A percentile compares a stretch with the other conserved stretches of the same genome.
Conservation (phyloP, 2,888 invertebrate genomes). For the Craniophora ligustri region DNA sequence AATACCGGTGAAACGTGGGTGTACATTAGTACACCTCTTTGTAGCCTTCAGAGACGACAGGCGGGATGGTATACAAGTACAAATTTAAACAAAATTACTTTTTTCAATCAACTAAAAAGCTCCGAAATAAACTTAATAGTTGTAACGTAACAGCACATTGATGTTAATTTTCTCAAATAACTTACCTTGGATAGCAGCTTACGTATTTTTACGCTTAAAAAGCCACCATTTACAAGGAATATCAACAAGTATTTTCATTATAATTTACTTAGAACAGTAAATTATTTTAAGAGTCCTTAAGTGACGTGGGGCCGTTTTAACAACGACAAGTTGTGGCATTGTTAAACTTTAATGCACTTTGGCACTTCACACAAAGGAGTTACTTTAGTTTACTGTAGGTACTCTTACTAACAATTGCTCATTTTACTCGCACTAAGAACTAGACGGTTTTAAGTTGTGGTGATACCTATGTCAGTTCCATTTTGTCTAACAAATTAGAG, state of each 20-base stretch:
- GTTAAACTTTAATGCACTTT: constrained; percentile 66
- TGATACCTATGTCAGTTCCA: neutral
- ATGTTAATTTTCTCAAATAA: too few species aligned
- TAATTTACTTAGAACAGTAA: neutral
- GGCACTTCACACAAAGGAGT: constrained; percentile 47
- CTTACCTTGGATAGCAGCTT: too few species aligned
- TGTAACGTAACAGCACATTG: too few species aligned
- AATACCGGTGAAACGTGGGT: too few species aligned
- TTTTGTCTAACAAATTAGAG: neutral
- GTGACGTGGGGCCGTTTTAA: constrained; percentile 22
- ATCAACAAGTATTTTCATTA: neutral
- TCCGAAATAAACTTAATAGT: too few species aligned
- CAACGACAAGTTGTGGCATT: constrained; percentile 54
- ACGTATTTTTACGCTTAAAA: too few species aligned
- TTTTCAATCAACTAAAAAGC: too few species aligned
- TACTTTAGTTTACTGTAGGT: constrained; percentile 34
- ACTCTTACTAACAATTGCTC: constrained; percentile 36
- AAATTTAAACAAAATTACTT: too few species aligned
- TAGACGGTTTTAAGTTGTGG: constrained; percentile 4
- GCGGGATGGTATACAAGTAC: too few species aligned
- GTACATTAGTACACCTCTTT: too few species aligned
- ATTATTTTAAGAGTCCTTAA: constrained; percentile 24
- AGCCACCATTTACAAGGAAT: too few species aligned
- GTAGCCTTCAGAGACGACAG: too few species aligned
- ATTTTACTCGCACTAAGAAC: constrained; percentile 49